Evolutionary conservation across 2,113 vertebrate genomes (phyloP).

Genomic region (Bos javanicus): DNA sequence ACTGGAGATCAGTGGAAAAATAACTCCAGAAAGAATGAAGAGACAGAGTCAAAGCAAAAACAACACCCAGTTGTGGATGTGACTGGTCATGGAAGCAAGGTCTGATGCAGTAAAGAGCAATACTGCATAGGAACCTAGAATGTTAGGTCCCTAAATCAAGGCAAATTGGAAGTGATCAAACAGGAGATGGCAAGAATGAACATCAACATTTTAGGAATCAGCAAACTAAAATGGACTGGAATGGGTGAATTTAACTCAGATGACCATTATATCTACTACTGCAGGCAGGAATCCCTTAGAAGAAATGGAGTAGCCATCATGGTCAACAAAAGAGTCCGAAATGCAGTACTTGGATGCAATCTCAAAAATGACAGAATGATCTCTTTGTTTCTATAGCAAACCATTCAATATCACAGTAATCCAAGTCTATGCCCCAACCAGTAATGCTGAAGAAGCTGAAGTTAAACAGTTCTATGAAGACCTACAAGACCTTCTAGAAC

Average conservation of each 20-base stretch:
- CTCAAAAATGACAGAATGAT: neutral
- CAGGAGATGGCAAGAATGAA: neutral
- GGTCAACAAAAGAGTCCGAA: neutral
- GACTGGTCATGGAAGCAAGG: neutral
- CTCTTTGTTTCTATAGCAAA: neutral
- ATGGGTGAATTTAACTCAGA: neutral
- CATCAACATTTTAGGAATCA: neutral
- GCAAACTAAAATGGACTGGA: neutral
- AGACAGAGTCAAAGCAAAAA: neutral
- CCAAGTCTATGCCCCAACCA: neutral
- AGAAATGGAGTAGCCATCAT: neutral
- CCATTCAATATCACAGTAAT: neutral
- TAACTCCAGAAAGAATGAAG: neutral
- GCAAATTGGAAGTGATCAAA: neutral
- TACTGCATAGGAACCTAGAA: neutral
- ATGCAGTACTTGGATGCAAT: neutral
- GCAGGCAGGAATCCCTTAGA: neutral
- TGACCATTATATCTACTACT: neutral
- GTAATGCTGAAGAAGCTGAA: neutral
- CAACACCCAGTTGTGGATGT: neutral
- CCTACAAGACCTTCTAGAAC: neutral
- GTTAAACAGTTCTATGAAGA: neutral
- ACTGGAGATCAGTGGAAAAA: neutral
- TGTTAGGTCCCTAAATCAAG: neutral
- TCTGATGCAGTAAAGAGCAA: neutral